Evolutionary conservation across 2,113 vertebrate genomes (phyloP).

Genomic region (Hipposideros armiger): DNA sequence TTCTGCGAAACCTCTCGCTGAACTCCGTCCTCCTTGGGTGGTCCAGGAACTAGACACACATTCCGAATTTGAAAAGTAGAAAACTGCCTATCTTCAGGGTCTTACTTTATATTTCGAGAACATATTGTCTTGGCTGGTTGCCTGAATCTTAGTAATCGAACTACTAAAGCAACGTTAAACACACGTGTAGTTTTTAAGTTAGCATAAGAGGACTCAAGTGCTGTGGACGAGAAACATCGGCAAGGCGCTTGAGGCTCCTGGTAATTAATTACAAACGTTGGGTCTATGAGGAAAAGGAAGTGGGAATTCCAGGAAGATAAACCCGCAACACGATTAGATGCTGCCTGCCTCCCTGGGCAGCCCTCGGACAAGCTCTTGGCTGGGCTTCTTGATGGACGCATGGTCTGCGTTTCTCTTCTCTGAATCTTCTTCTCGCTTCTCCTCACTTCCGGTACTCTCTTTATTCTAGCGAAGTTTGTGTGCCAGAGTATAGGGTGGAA

Average conservation of each 20-base stretch:
- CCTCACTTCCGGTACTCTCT: neutral
- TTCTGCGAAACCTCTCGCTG: accelerated
- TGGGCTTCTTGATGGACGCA: neutral
- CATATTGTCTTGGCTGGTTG: neutral
- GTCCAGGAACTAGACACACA: neutral
- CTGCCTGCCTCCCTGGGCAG: neutral
- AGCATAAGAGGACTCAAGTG: neutral
- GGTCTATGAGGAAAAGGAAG: neutral
- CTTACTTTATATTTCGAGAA: neutral
- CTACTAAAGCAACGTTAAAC: neutral
- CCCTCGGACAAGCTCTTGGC: too few relatives aligned
- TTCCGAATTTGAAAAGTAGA: neutral
- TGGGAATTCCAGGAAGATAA: neutral
- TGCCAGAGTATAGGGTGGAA: neutral
- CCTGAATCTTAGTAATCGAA: neutral
- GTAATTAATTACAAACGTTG: neutral
- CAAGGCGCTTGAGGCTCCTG: neutral
- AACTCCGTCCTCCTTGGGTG: neutral
- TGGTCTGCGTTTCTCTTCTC: neutral
- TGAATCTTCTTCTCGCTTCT: neutral
- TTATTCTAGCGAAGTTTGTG: neutral
- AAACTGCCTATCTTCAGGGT: accelerated
- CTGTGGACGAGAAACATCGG: neutral
- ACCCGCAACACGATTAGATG: neutral
- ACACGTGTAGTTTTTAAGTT: neutral